Conservation (phyloP, 2,113 vertebrate species). For the Cephalopholis sonnerati region DNA sequence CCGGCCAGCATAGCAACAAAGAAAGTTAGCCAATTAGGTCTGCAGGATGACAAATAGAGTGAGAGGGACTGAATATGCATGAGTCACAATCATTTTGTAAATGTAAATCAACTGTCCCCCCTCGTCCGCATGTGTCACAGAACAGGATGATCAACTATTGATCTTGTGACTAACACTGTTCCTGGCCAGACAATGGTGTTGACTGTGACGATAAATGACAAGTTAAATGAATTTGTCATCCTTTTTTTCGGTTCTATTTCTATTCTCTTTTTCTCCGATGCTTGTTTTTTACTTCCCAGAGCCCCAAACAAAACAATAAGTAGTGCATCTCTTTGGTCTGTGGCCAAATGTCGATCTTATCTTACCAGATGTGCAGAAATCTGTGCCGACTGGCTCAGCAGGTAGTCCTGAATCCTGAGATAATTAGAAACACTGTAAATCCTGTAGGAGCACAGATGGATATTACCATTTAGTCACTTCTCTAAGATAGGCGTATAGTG, state of each 20-base stretch:
- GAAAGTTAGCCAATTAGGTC: slow-evolving; percentile 78
- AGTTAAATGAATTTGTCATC: slow-evolving; percentile 9
- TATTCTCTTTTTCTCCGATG: not conserved
- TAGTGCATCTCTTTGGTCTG: slow-evolving; percentile 66
- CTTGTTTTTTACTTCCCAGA: not conserved
- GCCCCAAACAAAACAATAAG: slow-evolving; percentile 58
- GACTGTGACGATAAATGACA: slow-evolving; percentile 15
- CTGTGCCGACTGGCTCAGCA: slow-evolving; percentile 64
- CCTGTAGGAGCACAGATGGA: slow-evolving; percentile 75
- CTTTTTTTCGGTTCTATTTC: not conserved
- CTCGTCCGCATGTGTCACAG: slow-evolving; percentile 42
- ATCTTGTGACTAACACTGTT: slow-evolving; percentile 20
- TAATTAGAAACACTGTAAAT: slow-evolving; percentile 76
- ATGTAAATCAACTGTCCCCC: slow-evolving; percentile 48
- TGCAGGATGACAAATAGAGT: slow-evolving; percentile 68
- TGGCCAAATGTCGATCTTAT: slow-evolving; percentile 69
- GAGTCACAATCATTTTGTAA: slow-evolving; percentile 66
- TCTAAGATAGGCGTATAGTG: slow-evolving; percentile 54
- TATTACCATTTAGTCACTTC: slow-evolving; percentile 76
- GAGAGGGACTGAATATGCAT: slow-evolving; percentile 60
- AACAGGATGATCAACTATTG: slow-evolving; percentile 47
- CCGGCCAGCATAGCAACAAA: slow-evolving; percentile 80
- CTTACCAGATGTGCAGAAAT: slow-evolving; percentile 78
- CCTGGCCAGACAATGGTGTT: slow-evolving; percentile 17
- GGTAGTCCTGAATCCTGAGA: slow-evolving; percentile 61